Evolutionary conservation across 1,140 invertebrate species (phyloP).

Genomic region (Pollicipes pollicipes): DNA sequence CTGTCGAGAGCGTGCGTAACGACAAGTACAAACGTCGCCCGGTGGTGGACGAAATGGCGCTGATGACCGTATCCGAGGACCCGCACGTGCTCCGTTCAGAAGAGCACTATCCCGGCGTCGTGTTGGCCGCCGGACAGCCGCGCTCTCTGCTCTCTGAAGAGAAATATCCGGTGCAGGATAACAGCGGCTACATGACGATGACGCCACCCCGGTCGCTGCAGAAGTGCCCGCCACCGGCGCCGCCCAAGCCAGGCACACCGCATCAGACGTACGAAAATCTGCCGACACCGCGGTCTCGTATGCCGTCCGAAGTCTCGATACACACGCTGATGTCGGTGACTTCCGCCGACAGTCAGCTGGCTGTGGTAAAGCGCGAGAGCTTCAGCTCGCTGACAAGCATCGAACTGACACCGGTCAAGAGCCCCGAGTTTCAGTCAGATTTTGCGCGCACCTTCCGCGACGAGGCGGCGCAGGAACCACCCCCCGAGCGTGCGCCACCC

Average conservation of each 20-base stretch:
- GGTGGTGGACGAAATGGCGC: not conserved
- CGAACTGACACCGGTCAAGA: not conserved
- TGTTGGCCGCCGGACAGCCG: not conserved
- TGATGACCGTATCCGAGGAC: not conserved
- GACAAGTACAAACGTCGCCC: not conserved
- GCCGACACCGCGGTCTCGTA: not conserved
- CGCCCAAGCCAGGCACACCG: not conserved
- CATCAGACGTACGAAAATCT: not conserved
- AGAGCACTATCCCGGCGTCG: not conserved
- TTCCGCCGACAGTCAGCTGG: not conserved
- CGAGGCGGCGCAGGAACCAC: not conserved
- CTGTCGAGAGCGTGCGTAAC: not conserved
- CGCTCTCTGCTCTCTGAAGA: not conserved
- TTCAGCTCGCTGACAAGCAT: not conserved
- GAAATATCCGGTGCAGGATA: not conserved
- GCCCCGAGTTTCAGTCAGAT: not conserved
- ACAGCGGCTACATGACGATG: not conserved
- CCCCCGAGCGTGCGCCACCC: not conserved
- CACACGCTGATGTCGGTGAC: not conserved
- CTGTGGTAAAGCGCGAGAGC: not conserved
- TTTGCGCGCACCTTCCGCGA: not conserved
- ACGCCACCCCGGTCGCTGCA: not conserved
- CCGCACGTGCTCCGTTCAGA: not conserved
- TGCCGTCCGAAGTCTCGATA: not conserved
- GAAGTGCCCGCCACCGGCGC: not conserved